Base-by-base conservation (phyloP, 37 sponge, comb jelly and placozoan species). In the Ephydatia muelleri region DNA sequence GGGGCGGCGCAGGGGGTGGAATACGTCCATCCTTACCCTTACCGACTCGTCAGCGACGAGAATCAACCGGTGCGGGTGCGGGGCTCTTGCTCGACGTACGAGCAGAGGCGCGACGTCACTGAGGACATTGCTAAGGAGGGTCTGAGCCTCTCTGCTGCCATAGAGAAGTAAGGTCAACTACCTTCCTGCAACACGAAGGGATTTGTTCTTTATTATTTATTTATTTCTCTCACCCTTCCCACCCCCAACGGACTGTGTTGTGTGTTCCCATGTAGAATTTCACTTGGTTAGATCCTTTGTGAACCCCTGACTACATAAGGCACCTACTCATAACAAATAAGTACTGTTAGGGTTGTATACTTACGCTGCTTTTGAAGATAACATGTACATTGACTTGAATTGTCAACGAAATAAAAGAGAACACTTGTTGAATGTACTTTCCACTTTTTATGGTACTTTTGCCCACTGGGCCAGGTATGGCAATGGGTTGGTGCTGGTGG, bases 61-160 rank as follows among this genome's bases (percentile, higher is more conserved):
- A n/a, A 68, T 32, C 19, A 4, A 28, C 70, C 37, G 33, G 33
- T 19, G n/a, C 75, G 76, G 57, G 57, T 80, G 9, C 16, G 72
- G 67, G 91, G 91, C 4, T 92, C 89, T 0, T 92, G 93, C 73
- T 67, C 66, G 22, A 3, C 25, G n/a, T 88, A 78, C 71, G 39
- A 80, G 0, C 68, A 73, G 76, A 81, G 93, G 43, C 27, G 70
- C 49, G 86, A 88, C 37, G 75, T 88, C 49, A 92, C 93, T 25
- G 29, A 19, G 3, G 38, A 82, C 28, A 76, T 89, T 3, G 27
- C 81, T 26, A 74, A 47, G 26, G 35, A 64, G 78, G 39, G 32
- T 40, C 39, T 34, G 16, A 31, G 13, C 1, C 38, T 90, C 57
- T 32, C 28, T 37, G 69, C 65, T 25, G 80, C 67, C 26, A n/a